phyloP scores from a whole-genome alignment of 2,888 invertebrate species.

The Biston betularia region DNA sequence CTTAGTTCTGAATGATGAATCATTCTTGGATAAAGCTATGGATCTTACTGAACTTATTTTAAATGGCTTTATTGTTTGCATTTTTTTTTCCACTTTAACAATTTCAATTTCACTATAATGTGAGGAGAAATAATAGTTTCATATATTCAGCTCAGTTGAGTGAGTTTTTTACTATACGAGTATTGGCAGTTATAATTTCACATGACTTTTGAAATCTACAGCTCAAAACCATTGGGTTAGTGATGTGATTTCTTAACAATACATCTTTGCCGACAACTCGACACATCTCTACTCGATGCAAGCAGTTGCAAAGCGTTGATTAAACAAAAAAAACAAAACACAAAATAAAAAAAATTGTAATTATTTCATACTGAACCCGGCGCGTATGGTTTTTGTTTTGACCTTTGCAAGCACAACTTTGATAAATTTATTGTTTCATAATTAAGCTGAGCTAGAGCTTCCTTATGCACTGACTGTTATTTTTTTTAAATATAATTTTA shows the following conservation, averaged over 20 bases:
- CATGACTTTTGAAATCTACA: too few species aligned
- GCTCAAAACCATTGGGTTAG: too few species aligned
- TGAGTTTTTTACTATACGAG: not conserved
- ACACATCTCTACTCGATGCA: too few species aligned
- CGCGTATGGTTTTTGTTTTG: not conserved
- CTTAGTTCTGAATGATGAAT: not conserved
- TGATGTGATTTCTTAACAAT: too few species aligned
- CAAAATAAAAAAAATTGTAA: too few species aligned
- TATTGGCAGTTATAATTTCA: not conserved
- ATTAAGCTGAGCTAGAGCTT: constrained; percentile 16
- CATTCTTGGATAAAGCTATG: not conserved
- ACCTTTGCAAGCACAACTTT: not conserved
- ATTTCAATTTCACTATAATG: not conserved
- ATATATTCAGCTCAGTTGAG: not conserved
- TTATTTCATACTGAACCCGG: too few species aligned
- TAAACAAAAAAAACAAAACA: too few species aligned
- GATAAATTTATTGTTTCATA: not conserved
- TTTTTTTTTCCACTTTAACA: not conserved
- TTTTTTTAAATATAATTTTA: constrained; percentile 62
- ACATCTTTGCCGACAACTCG: too few species aligned
- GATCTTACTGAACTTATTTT: constrained; percentile 5
- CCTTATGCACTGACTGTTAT: constrained; percentile 51
- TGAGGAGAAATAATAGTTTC: not conserved
- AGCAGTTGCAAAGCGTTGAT: too few species aligned
- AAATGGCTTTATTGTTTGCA: not conserved